Percentiles rank a stretch among this genome's conserved stretches.
Conservation (phyloP, 1,140 invertebrate genomes). For the Neodiprion fabricii region DNA sequence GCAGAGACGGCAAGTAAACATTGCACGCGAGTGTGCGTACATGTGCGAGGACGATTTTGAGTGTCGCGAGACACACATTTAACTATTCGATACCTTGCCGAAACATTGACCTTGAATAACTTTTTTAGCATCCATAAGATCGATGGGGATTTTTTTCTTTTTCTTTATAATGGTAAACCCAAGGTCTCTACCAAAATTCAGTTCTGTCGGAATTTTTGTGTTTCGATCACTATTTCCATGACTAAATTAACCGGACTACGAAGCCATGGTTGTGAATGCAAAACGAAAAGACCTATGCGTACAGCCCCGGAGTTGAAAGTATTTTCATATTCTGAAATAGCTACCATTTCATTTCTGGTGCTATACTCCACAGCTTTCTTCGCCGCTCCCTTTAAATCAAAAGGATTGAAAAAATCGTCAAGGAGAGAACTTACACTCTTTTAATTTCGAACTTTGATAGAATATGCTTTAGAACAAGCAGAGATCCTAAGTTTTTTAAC, state of each 20-base stretch:
- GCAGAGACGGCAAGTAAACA: no score
- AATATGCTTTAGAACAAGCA: conserved; percentile 26
- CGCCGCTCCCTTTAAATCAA: conserved; percentile 19
- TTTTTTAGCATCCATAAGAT: no score
- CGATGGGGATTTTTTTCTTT: no score
- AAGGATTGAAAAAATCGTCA: conserved; percentile 7
- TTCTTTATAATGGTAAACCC: no score
- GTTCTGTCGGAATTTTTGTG: no score
- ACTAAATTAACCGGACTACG: neutral
- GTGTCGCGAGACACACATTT: no score
- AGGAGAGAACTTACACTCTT: conserved; percentile 24
- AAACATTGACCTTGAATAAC: no score
- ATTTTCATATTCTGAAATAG: conserved; percentile 20
- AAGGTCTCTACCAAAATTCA: no score
- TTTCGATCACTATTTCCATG: no score
- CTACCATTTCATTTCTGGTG: conserved; percentile 7
- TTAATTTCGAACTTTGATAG: conserved; percentile 27
- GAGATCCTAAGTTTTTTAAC: conserved; percentile 2
- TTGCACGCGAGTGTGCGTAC: no score
- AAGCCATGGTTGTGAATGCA: conserved; percentile 30
- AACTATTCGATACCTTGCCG: no score
- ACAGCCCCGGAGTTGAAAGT: neutral
- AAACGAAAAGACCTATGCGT: conserved; percentile 29
- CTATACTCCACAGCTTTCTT: conserved; percentile 17
- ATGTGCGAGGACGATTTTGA: no score